These are phyloP conservation scores for Antidorcas marsupialis DNA, from an alignment of 2,113 vertebrate species.

Conservation along the genomic window DNA sequence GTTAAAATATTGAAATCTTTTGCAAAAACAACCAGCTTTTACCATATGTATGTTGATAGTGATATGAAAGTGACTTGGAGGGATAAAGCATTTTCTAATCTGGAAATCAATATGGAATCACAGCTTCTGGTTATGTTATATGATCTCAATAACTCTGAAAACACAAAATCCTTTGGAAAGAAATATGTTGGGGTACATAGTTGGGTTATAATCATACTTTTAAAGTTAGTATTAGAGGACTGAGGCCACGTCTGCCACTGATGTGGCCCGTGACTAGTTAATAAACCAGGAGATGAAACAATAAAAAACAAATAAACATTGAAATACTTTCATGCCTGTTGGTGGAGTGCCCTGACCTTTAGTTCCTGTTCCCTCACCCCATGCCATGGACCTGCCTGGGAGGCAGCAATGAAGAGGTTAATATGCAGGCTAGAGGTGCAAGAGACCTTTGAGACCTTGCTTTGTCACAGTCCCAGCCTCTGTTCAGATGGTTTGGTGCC, in stretches of 20 bases:
- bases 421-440: background rate
- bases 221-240: background rate
- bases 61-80: background rate
- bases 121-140: background rate
- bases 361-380: background rate
- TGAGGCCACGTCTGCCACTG: background rate
- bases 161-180: background rate
- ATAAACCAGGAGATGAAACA: background rate
- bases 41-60: background rate
- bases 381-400: background rate
- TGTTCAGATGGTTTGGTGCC: too few relatives aligned
- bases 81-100: background rate
- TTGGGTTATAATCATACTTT: background rate
- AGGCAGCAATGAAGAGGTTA: background rate
- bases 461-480: background rate
- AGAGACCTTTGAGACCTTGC: background rate
- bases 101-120: background rate
- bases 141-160: background rate
- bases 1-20: background rate
- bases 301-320: background rate
- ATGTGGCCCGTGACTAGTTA: background rate
- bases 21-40: background rate
- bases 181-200: background rate
- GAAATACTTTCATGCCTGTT: background rate
- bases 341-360: background rate